Evolutionary conservation across 2,113 vertebrate species (phyloP).

Genomic region (Trinectes maculatus): DNA sequence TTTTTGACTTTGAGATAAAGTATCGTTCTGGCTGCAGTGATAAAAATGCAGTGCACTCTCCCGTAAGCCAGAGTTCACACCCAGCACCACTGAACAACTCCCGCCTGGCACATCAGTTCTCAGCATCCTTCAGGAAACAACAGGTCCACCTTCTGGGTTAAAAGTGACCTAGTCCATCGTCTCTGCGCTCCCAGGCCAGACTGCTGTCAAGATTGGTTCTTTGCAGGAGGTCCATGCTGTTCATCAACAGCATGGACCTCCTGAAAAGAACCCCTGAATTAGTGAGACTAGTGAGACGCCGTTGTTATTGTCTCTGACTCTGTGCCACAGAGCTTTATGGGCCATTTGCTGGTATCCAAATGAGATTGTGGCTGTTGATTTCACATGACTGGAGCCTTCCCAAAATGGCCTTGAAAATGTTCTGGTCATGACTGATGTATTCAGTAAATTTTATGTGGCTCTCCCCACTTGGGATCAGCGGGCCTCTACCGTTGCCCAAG

Average conservation of each 20-base stretch:
- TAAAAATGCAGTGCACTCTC: too few species aligned
- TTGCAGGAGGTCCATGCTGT: neutral
- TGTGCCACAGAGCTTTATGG: neutral
- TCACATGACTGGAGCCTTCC: neutral
- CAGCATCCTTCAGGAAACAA: too few species aligned
- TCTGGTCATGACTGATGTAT: conserved; percentile 7
- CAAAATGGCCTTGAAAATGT: neutral
- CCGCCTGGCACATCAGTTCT: too few species aligned
- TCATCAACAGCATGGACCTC: conserved; percentile 18
- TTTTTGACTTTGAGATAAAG: too few species aligned
- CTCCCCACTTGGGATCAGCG: neutral
- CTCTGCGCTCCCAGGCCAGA: too few species aligned
- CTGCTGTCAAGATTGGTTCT: too few species aligned
- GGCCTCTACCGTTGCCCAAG: conserved; percentile 4
- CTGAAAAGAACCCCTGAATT: neutral
- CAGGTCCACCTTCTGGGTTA: too few species aligned
- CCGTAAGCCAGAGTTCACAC: too few species aligned
- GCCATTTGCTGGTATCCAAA: neutral
- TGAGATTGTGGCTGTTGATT: conserved; percentile 1
- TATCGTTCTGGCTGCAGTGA: too few species aligned
- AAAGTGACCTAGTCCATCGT: too few species aligned
- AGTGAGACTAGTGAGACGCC: neutral
- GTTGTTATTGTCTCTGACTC: neutral
- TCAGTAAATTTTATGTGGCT: neutral
- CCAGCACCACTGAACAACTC: too few species aligned